A percentile compares a stretch with the other conserved stretches of the same genome.
phyloP scores from a whole-genome alignment of 2,888 invertebrate genomes.

The Troides oblongomaculatus region DNA sequence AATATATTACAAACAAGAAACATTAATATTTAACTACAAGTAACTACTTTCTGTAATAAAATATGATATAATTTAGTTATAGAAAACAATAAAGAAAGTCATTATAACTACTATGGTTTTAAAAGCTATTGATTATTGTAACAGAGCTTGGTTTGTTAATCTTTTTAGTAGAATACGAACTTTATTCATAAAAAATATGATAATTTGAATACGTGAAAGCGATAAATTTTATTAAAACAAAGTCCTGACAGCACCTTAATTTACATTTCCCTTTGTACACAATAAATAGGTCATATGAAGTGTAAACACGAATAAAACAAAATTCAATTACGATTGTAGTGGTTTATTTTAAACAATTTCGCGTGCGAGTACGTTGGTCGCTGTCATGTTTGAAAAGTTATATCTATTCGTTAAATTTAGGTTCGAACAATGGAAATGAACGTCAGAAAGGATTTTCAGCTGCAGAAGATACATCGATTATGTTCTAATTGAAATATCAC shows the following conservation, averaged over 20 bases:
- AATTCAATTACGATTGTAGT: constrained; percentile 3
- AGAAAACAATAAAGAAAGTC: too few species aligned
- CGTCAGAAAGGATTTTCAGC: not conserved
- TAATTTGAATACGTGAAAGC: not conserved
- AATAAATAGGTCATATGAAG: constrained; percentile 11
- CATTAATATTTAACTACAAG: not conserved
- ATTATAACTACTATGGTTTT: too few species aligned
- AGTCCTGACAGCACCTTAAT: constrained; percentile 13
- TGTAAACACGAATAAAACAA: constrained; percentile 12
- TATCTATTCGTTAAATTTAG: not conserved
- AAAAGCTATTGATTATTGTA: too few species aligned
- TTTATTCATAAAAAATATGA: not conserved
- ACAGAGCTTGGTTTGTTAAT: too few species aligned
- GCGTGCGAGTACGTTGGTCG: not conserved
- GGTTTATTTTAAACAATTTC: not conserved
- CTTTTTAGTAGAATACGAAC: too few species aligned
- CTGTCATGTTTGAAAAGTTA: not conserved
- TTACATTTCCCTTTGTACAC: constrained; percentile 17
- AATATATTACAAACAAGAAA: not conserved
- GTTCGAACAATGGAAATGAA: not conserved
- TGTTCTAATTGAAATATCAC: not conserved
- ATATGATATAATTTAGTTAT: too few species aligned
- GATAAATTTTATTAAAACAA: constrained; percentile 23
- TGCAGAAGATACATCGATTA: not conserved
- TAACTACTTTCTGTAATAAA: too few species aligned